Base-by-base conservation (phyloP, 2,797 vertebrate species). In the Vespertilio murinus region DNA sequence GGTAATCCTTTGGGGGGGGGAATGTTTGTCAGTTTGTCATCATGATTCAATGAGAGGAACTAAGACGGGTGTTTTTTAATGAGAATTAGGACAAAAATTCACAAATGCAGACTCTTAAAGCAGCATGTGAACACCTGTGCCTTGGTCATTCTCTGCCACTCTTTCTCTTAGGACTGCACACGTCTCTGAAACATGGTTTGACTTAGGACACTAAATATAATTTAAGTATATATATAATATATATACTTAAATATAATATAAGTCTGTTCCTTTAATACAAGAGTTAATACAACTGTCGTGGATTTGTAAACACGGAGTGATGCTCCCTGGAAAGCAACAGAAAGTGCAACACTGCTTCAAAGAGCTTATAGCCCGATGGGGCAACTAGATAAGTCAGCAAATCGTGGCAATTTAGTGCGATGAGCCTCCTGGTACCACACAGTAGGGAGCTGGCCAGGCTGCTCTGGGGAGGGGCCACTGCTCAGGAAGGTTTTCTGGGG, bases 161-260 rank as follows among this genome's bases (percentile, higher is more conserved):
- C 77, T 28, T 75, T 86, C 35, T 74, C 47, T 52, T 40, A n/a
- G 65, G 65, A 86, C 82, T 61, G 86, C 49, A 65, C 54, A 70
- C 70, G 74, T 96, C 69, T 94, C 33, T 81, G 42, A 35, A 90
- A 45, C 11, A 6, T 49, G 23, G 80, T 54, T 91, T 92, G 82
- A 94, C 54, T 92, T 88, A 91, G 69, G 91, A 90, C 84, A 80
- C 40, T 25, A 87, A 90, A 81, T 91, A 77, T 86, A 94, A 91
- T 87, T 73, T 95, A 87, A 45, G n/a, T n/a, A n/a, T n/a, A n/a
- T n/a, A n/a, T n/a, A n/a, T n/a, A n/a, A n/a, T n/a, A n/a, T n/a
- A n/a, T n/a, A n/a, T n/a, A n/a, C n/a, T n/a, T n/a, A n/a, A n/a
- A n/a, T n/a, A n/a, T n/a, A n/a, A n/a, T n/a, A n/a, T 79, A 88